Evolutionary conservation across 2,797 vertebrate species (phyloP).

Genomic region (Amazonetta brasiliensis): DNA sequence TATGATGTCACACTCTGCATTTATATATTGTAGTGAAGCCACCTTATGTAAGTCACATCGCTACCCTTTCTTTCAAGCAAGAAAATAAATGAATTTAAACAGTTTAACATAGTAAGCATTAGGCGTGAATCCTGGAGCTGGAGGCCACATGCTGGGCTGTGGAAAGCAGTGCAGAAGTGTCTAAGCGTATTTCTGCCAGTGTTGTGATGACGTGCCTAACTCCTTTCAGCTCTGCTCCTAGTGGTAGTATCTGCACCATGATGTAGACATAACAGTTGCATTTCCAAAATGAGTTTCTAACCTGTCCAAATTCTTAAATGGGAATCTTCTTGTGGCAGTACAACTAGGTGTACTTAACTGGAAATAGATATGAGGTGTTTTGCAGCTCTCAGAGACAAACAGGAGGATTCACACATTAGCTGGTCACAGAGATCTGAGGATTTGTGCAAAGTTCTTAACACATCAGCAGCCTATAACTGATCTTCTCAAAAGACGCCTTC

Average conservation of each 20-base stretch:
- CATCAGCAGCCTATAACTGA: not conserved
- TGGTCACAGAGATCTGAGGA: not conserved
- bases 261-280: not conserved
- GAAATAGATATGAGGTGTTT: not conserved
- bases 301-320: not conserved
- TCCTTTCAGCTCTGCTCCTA: not conserved
- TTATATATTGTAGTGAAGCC: not conserved
- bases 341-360: not conserved
- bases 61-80: not conserved
- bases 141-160: accelerated
- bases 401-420: not conserved
- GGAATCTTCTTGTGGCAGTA: not conserved
- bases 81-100: not conserved
- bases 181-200: not conserved
- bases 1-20: not conserved
- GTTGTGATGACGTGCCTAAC: not conserved
- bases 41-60: not conserved
- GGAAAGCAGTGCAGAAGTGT: not conserved
- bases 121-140: not conserved
- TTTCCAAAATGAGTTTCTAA: not conserved
- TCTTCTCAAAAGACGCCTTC: not conserved
- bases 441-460: not conserved
- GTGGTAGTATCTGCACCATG: not conserved
- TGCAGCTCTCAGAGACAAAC: not conserved
- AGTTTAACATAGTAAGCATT: not conserved